phyloP scores from a whole-genome alignment of 2,888 invertebrate species.

The Galerucella nymphaeae region DNA sequence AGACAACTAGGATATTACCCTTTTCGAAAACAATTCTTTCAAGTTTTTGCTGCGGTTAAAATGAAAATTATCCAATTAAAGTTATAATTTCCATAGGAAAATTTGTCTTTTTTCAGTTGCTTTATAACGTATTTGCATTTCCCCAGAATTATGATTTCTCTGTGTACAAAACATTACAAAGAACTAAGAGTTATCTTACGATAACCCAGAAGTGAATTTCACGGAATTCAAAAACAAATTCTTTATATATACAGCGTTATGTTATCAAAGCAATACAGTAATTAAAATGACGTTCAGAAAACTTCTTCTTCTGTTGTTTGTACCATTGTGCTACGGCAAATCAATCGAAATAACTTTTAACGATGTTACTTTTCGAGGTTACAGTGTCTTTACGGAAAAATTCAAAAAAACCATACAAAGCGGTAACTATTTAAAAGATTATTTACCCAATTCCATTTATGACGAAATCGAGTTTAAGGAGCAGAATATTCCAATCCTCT shows the following conservation, averaged over 20 bases:
- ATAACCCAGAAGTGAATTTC: conserved; percentile 10
- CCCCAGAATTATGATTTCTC: too few species aligned
- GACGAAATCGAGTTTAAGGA: conserved; percentile 52
- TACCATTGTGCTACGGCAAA: conserved; percentile 36
- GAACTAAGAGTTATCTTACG: conserved; percentile 1
- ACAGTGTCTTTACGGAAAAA: conserved; percentile 50
- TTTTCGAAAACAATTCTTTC: too few species aligned
- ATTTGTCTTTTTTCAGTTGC: too few species aligned
- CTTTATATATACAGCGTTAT: not conserved
- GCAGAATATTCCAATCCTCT: conserved; percentile 51
- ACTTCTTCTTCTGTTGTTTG: conserved; percentile 24
- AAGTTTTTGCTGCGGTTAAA: too few species aligned
- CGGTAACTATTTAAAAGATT: conserved; percentile 49
- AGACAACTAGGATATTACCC: too few species aligned
- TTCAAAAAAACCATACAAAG: conserved; percentile 49
- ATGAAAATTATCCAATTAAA: too few species aligned
- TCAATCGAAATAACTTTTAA: conserved; percentile 48
- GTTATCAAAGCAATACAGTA: too few species aligned
- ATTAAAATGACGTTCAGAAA: conserved; percentile 23
- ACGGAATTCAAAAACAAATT: not conserved
- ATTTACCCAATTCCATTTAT: conserved; percentile 47
- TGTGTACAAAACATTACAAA: not conserved
- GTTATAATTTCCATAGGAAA: too few species aligned
- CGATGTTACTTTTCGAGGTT: conserved; percentile 52
- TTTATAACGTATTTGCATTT: too few species aligned